A percentile compares a stretch with the other conserved stretches of the same genome.
Conservation (phyloP, 2,888 invertebrate species). For the Eledona agricola region DNA sequence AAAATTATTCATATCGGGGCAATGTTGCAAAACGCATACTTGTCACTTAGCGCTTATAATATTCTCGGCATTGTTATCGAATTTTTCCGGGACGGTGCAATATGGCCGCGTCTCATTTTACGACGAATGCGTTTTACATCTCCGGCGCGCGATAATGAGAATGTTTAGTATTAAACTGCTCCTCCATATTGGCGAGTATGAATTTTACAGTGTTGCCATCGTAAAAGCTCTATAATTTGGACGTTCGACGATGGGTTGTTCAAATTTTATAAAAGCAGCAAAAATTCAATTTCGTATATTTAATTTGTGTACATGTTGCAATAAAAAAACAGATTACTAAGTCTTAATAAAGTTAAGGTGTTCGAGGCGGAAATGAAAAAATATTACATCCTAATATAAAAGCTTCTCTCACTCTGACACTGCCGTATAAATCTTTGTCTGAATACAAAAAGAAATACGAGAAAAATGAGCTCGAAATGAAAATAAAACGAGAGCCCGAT, state of each 20-base stretch:
- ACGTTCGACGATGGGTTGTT: constrained; percentile 48
- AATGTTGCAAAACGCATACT: constrained; percentile 10
- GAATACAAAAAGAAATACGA: constrained; percentile 61
- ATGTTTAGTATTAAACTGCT: constrained; percentile 39
- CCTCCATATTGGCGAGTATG: constrained; percentile 42
- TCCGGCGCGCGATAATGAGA: constrained; percentile 40
- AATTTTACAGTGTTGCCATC: constrained; percentile 54
- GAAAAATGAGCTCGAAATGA: constrained; percentile 63
- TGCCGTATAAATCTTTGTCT: constrained; percentile 62
- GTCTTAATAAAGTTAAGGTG: constrained; percentile 56
- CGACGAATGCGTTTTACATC: constrained; percentile 33
- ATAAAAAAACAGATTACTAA: constrained; percentile 52
- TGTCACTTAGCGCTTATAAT: too few species aligned
- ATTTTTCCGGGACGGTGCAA: too few species aligned
- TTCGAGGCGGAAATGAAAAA: constrained; percentile 57
- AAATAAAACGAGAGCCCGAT: constrained; percentile 61
- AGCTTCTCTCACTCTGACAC: constrained; percentile 59
- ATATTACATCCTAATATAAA: constrained; percentile 63
- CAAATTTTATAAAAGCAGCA: constrained; percentile 29
- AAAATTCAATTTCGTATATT: constrained; percentile 35
- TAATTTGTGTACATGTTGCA: constrained; percentile 31
- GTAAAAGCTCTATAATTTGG: constrained; percentile 50
- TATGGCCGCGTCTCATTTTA: too few species aligned
- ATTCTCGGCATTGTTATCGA: too few species aligned
- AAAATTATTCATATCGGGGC: constrained; percentile 20